phyloP scores from a whole-genome alignment of 2,113 vertebrate species.

The Acanthisitta chloris region DNA sequence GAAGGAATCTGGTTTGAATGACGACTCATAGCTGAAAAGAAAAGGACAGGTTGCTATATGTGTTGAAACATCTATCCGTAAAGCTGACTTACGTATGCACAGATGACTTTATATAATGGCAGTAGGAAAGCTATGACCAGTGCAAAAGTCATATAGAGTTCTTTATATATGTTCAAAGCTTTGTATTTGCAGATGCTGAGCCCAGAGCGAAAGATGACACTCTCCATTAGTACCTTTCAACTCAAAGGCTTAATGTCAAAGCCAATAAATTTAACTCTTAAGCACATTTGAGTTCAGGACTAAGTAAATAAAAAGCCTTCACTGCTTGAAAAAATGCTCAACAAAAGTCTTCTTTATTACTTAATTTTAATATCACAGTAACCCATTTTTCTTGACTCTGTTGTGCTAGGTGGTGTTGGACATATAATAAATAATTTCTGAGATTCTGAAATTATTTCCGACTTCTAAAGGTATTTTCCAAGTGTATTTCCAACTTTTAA shows the following conservation, averaged over 20 bases:
- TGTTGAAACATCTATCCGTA: neutral
- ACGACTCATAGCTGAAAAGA: neutral
- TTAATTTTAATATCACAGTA: neutral
- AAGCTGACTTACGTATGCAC: accelerated
- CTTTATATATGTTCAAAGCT: neutral
- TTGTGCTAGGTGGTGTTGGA: neutral
- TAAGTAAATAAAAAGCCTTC: neutral
- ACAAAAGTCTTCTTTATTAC: neutral
- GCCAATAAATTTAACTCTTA: neutral
- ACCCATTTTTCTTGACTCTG: accelerated
- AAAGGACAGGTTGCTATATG: neutral
- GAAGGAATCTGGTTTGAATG: neutral
- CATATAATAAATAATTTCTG: neutral
- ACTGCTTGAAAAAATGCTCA: neutral
- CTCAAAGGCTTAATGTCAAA: neutral
- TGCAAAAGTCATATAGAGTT: neutral
- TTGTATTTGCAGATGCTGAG: neutral
- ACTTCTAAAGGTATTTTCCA: neutral
- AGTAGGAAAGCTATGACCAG: neutral
- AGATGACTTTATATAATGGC: neutral
- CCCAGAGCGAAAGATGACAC: neutral
- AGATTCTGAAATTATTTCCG: neutral
- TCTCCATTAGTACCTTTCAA: neutral
- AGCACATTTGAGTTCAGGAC: neutral
- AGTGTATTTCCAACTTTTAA: neutral